Evolutionary conservation across 1,140 invertebrate species (phyloP), one percentile per base, ranked within the genome.

Genomic region (Cydia fagiglandana): DNA sequence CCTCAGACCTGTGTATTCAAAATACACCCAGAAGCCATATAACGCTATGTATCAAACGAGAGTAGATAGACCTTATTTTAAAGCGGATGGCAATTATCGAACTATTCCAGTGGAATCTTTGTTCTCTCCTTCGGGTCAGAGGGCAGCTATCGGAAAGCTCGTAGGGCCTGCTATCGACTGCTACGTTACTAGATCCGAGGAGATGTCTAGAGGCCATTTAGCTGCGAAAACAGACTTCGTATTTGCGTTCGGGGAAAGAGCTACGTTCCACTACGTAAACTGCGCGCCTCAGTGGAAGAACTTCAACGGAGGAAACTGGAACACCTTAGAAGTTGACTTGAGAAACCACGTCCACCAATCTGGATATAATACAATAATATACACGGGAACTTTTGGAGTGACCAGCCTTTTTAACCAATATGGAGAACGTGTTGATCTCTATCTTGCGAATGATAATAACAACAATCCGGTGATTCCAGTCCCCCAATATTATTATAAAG

Each of bases 241-340:
- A 1, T 95, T 94, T 76, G 95, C 94, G 0, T 90, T 94, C 47
- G 93, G 95, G 4, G 95, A 96, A 84, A 91, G 94, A 12, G 93
- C 94, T 10, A 96, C 95, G 3, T 96, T 95, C 86, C 94, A 95
- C 79, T 96, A 94, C 80, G 93, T 95, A 0, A 96, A 96, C 81
- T 94, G 92, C 0, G 95, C 94, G 3, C 95, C 95, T 0, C 95
- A 95, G 73, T 96, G 95, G 95, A 94, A 94, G 68, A 93, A 89
- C 0, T 94, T 96, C 76, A 95, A 96, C 76, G 94, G 93, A 2
- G 94, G 94, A 24, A 96, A 96, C 83, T 96, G 95, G 95, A 93
- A 93, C 68, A 93, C 90, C 2, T 73, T 94, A 7, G 92, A 94
- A 83, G 87, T 93, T 12, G 91, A 93, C 70, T 77, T 92, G 2